Base-by-base conservation (phyloP, 1,140 invertebrate genomes). In the Argopecten irradians region DNA sequence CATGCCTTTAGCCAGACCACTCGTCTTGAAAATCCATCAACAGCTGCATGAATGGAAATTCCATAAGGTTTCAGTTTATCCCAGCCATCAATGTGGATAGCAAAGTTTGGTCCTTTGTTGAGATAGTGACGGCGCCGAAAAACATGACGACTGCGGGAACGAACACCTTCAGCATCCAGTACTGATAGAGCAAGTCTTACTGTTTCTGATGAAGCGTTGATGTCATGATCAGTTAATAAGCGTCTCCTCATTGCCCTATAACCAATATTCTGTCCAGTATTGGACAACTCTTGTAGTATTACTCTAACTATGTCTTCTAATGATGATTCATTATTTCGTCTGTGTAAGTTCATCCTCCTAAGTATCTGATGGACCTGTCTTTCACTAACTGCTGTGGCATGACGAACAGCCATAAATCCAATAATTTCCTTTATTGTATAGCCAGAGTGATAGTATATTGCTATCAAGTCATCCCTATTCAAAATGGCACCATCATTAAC, bases 51-150 rank as follows among this genome's bases (percentile, higher is more conserved):
- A 7, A 89, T 82, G 5, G 35, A 86, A 16, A 89, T 39, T 5
- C 84, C 88, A 82, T 39, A 89, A 14, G 85, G 55, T 43, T 88
- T 88, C 9, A 89, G 43, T 28, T 89, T 89, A 71, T 89, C 85
- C 84, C 88, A 86, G 5, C 88, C 88, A 46, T 89, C 85, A n/a
- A 86, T 82, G 22, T 89, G 35, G 34, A 86, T 85, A 14, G 84
- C 88, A 83, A 89, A 89, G 46, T 89, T 89, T 43, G 85, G 88
- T 33, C 88, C 88, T 43, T n/a, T 39, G 35, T 89, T 89, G 19
- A 9, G 1, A 32, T 86, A 86, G 0, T 22, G 3, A 82, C 84
- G 35, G 34, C 87, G 33, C 19, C 84, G 43, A 13, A 88, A 11
- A 28, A 1, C 1, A 13, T 35, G 36, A 2, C 14, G 36, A 34